phyloP scores from a whole-genome alignment of 2,888 invertebrate species.

The Branchinecta sandiegonensis region DNA sequence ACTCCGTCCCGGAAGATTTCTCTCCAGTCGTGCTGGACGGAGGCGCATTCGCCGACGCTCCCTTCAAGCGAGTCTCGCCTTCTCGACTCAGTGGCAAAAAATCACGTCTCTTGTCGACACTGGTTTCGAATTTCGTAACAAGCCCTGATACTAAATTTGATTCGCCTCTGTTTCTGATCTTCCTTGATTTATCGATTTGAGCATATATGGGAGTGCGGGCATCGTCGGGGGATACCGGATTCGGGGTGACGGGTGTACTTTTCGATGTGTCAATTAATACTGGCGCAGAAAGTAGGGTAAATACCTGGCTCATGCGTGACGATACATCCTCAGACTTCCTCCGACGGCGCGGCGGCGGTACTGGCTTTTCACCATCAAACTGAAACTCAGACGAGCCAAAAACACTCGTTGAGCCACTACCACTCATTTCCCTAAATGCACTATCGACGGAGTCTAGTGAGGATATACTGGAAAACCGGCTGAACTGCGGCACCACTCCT shows the following conservation, averaged over 20 bases:
- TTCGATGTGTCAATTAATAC: slow-evolving; percentile 17
- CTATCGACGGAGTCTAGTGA: background rate
- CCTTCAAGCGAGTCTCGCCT: background rate
- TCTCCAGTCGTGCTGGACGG: background rate
- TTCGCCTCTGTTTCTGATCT: background rate
- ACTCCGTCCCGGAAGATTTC: slow-evolving; percentile 15
- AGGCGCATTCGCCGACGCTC: background rate
- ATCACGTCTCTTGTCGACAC: background rate
- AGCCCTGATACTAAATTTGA: background rate
- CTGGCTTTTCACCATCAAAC: background rate
- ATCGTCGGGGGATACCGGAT: background rate
- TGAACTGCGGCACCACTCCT: background rate
- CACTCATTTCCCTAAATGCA: slow-evolving; percentile 1
- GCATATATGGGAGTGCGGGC: background rate
- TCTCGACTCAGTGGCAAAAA: background rate
- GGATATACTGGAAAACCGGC: background rate
- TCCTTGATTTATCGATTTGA: background rate
- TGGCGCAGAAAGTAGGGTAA: slow-evolving; percentile 19
- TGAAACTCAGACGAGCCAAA: background rate
- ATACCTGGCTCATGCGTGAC: background rate
- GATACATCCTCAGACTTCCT: slow-evolving; percentile 21
- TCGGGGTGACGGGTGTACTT: background rate
- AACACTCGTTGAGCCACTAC: background rate
- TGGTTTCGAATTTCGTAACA: background rate
- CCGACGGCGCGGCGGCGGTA: slow-evolving; percentile 22